Evolutionary conservation across 1,140 invertebrate species (phyloP), one percentile per base, ranked within the genome.

Genomic region (Hermetia illucens): DNA sequence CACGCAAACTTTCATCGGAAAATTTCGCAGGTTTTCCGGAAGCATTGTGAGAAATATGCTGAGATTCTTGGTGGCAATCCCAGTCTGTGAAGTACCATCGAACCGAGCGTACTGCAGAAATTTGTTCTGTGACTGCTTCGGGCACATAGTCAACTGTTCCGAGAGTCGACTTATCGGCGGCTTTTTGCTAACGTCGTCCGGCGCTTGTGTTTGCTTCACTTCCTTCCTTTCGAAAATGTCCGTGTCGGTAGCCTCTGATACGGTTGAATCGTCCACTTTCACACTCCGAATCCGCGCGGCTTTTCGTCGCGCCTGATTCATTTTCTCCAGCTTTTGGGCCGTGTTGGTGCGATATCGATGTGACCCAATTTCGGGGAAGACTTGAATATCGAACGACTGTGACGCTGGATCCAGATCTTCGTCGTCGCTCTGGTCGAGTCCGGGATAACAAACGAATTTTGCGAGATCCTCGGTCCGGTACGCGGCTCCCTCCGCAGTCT

Each of bases 81-180:
- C 82, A 44, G 82, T 67, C 61, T 85, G 82, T 19, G 77, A 81
- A 51, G 72, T 81, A 41, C 89, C 90, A 72, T 97, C 90, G 63
- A 85, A 94, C 59, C 80, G 86, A 10, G 86, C 82, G 70, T 82
- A 96, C 53, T 89, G 80, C 34, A 81, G 71, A 62, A 87, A 94
- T 17, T 86, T 82, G 66, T 90, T 90, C 48, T 77, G 69, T 17
- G 82, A 79, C 36, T 81, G 52, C 52, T 75, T 70, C 1, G 79
- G 77, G 50, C 71, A 81, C 44, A 79, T 79, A 47, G 80, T 71
- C 20, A 94, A 59, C 45, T 82, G 75, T 48, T 82, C 71, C 5
- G 78, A 64, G 19, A 92, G 62, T 16, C 83, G 82, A 42, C 67
- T 66, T 58, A 20, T 40, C 45, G 21, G 48, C 45, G 49, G 60